Evolutionary conservation across 2,797 vertebrate genomes (phyloP).

Genomic region (Eleutherodactylus coqui): DNA sequence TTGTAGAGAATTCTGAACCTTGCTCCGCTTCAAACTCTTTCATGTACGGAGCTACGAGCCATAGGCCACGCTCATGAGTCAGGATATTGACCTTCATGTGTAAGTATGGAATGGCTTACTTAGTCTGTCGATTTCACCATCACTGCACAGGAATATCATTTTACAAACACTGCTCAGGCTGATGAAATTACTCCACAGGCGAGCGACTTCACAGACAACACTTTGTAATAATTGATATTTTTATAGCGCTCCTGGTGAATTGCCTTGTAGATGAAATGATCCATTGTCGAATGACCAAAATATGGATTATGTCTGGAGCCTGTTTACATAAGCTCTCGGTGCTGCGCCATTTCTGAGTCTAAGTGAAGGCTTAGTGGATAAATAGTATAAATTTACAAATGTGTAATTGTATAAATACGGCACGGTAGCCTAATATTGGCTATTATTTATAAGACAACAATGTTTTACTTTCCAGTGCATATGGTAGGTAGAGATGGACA

Average conservation of each 20-base stretch:
- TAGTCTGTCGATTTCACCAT: constrained; percentile 49
- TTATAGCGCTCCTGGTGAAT: constrained; percentile 48
- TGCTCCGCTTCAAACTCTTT: background rate
- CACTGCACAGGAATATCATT: constrained; percentile 49
- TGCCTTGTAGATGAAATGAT: constrained; percentile 53
- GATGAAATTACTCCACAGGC: constrained; percentile 49
- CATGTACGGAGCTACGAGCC: constrained; percentile 9
- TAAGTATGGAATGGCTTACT: constrained; percentile 45
- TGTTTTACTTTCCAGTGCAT: too few relatives aligned
- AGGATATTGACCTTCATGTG: constrained; percentile 49
- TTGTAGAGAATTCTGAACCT: constrained; percentile 1
- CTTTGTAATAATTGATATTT: constrained; percentile 57
- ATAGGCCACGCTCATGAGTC: constrained; percentile 17
- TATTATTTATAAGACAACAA: background rate
- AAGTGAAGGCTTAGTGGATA: background rate
- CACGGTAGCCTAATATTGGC: background rate
- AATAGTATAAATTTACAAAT: background rate
- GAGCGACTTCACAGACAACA: constrained; percentile 35
- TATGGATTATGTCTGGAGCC: constrained; percentile 36
- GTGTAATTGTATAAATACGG: background rate
- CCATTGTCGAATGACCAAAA: constrained; percentile 41
- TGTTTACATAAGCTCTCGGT: constrained; percentile 40
- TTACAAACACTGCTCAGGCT: constrained; percentile 44
- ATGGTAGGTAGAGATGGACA: too few relatives aligned
- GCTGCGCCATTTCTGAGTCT: background rate